Percentiles rank a stretch among this genome's conserved stretches.
Conservation (phyloP, 2,113 vertebrate species). For the Caloenas nicobarica region DNA sequence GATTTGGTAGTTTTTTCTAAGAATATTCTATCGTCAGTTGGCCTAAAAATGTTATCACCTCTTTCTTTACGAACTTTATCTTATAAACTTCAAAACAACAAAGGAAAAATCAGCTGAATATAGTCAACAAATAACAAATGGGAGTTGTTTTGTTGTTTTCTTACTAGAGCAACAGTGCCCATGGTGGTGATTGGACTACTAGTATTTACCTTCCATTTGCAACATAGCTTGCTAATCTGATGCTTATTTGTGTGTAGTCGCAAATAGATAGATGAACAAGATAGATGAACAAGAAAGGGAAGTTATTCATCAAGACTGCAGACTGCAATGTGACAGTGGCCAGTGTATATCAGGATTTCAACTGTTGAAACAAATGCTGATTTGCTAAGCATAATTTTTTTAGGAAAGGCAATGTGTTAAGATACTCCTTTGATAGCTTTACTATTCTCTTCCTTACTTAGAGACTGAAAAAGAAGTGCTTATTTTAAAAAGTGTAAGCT, state of each 20-base stretch:
- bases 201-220: constrained; percentile 61
- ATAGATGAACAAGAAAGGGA: constrained; percentile 52
- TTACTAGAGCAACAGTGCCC: not conserved
- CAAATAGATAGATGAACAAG: too few species aligned
- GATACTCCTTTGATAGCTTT: not conserved
- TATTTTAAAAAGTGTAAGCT: not conserved
- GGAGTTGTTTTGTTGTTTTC: constrained; percentile 51
- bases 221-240: constrained; percentile 40
- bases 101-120: not conserved
- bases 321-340: not conserved
- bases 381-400: constrained; percentile 10
- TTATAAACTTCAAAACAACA: not conserved
- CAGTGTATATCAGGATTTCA: constrained; percentile 14
- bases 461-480: not conserved
- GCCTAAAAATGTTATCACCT: not conserved
- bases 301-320: constrained; percentile 41
- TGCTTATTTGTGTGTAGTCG: constrained; percentile 55
- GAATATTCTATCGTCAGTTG: not conserved
- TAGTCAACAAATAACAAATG: constrained; percentile 43
- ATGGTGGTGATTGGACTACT: not conserved
- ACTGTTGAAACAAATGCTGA: constrained; percentile 58
- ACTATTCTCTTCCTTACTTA: not conserved
- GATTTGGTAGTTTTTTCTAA: not conserved
- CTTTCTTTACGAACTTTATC: not conserved
- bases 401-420: constrained; percentile 10